phyloP scores from a whole-genome alignment of 2,888 invertebrate species.

The Agriopis leucophaearia region DNA sequence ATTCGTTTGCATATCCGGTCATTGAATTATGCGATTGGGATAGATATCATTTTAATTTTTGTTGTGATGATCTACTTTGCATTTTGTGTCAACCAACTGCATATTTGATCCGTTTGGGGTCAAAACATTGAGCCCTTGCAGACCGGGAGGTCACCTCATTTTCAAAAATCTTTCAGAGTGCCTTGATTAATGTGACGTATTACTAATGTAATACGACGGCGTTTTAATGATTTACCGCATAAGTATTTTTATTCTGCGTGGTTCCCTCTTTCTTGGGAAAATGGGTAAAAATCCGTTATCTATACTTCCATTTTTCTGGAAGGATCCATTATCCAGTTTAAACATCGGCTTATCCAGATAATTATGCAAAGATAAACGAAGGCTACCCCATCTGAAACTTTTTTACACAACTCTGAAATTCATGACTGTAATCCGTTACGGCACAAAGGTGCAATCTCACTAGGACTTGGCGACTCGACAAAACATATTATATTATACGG shows the following conservation, averaged over 20 bases:
- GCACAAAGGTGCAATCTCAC: constrained; percentile 3
- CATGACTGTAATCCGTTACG: constrained; percentile 43
- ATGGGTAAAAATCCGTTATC: too few species aligned
- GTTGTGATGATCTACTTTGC: not conserved
- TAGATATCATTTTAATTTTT: constrained; percentile 4
- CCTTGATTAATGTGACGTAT: too few species aligned
- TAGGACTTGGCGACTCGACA: not conserved
- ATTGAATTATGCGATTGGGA: constrained; percentile 20
- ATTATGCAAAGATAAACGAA: constrained; percentile 32
- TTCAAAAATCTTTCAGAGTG: too few species aligned
- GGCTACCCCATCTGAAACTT: constrained; percentile 25
- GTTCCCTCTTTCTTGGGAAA: too few species aligned
- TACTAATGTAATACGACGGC: too few species aligned
- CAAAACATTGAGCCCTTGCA: too few species aligned
- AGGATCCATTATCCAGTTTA: constrained; percentile 14
- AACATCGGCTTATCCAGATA: constrained; percentile 22
- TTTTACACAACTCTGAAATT: constrained; percentile 33
- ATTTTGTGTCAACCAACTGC: not conserved
- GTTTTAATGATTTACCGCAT: too few species aligned
- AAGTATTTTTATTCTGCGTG: too few species aligned
- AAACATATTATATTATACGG: not conserved
- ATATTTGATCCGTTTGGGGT: too few species aligned
- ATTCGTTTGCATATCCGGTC: constrained; percentile 28
- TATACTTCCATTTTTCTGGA: not conserved
- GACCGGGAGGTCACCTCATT: too few species aligned